These are phyloP conservation scores for Tautogolabrus adspersus DNA, from an alignment of 2,113 vertebrate genomes.

Conservation along the genomic window DNA sequence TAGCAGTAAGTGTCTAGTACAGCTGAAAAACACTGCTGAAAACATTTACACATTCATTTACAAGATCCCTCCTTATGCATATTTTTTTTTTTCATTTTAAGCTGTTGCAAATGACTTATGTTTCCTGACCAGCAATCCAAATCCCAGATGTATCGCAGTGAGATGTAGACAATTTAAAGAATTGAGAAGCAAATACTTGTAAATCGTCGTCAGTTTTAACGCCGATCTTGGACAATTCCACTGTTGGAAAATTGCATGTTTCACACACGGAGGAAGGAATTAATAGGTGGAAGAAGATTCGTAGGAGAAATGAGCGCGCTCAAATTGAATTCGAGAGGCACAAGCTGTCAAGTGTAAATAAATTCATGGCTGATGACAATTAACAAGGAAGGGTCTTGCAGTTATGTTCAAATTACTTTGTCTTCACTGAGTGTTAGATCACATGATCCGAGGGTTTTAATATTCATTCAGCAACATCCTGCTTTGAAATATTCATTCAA, in stretches of 20 bases:
- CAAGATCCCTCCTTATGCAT: background rate
- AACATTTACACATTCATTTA: slow-evolving; percentile 2
- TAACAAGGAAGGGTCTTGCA: slow-evolving; percentile 25
- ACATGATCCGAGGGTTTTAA: slow-evolving; percentile 45
- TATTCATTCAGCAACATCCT: slow-evolving; percentile 29
- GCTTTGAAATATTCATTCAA: slow-evolving; percentile 30
- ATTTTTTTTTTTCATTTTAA: background rate
- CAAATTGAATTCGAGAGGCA: slow-evolving; percentile 54
- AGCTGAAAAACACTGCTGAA: slow-evolving; percentile 9
- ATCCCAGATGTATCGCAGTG: background rate
- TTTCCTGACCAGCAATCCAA: background rate
- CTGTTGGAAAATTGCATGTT: slow-evolving; percentile 21
- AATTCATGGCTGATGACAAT: slow-evolving; percentile 54
- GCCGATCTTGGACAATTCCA: slow-evolving; percentile 23
- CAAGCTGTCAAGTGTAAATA: slow-evolving; percentile 74
- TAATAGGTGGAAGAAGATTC: slow-evolving; percentile 41
- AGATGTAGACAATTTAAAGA: background rate
- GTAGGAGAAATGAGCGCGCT: slow-evolving; percentile 47
- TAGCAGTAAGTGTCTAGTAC: slow-evolving; percentile 15
- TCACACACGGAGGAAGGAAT: slow-evolving; percentile 47
- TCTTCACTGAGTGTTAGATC: slow-evolving; percentile 17
- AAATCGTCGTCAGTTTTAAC: slow-evolving; percentile 5
- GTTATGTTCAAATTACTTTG: slow-evolving; percentile 47
- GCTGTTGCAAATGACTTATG: slow-evolving; percentile 13
- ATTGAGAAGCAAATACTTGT: slow-evolving; percentile 8